Percentiles rank a stretch among this genome's conserved stretches.
Conservation (phyloP, 1,140 invertebrate genomes). For the Eumaeus atala region DNA sequence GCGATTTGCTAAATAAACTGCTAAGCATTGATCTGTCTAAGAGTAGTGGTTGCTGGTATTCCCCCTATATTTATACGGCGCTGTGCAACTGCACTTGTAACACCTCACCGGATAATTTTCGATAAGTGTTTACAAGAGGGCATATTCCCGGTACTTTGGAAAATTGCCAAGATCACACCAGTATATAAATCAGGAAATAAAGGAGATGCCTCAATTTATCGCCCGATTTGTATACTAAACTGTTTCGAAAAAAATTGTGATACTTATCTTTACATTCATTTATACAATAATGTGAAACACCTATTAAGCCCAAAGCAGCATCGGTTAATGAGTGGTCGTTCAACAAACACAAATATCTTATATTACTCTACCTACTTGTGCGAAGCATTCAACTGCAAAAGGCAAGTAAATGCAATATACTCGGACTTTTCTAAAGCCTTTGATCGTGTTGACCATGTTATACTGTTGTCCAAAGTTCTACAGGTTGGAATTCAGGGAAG, state of each 20-base stretch:
- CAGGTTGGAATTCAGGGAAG: background rate
- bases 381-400: background rate
- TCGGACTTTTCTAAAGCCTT: background rate
- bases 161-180: background rate
- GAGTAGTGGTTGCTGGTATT: background rate
- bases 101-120: background rate
- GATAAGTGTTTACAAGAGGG: background rate
- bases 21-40: background rate
- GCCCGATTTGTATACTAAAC: conserved; percentile 7
- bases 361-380: conserved; percentile 3
- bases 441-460: no score
- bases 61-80: conserved; percentile 1
- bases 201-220: background rate
- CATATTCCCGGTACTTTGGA: background rate
- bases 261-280: background rate
- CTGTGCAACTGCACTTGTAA: conserved; percentile 3
- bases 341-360: background rate
- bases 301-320: background rate
- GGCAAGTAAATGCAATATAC: background rate
- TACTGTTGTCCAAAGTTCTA: no score
- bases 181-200: conserved; percentile 7
- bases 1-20: background rate
- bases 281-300: background rate
- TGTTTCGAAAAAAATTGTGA: conserved; percentile 4
- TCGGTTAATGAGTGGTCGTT: background rate